Conservation (phyloP, 2,888 invertebrate genomes). For the Mythimna loreyi region DNA sequence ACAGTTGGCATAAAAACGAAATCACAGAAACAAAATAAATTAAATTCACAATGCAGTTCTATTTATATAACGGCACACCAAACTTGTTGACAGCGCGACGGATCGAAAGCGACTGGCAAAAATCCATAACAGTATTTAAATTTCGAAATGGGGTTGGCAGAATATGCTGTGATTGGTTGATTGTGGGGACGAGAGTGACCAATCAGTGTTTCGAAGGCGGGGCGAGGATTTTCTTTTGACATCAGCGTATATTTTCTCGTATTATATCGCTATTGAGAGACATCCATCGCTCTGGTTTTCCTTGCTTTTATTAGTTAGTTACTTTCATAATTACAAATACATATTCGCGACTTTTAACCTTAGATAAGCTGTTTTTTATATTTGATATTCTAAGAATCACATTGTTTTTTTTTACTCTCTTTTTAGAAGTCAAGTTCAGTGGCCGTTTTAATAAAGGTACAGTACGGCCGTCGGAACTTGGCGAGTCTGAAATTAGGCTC, state of each 20-base stretch:
- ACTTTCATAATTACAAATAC: too few relatives aligned
- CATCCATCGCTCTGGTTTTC: not conserved
- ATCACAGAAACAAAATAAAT: conserved; percentile 37
- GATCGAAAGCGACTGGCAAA: conserved; percentile 73
- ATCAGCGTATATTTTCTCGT: not conserved
- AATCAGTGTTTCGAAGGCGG: conserved; percentile 70
- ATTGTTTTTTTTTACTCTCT: too few relatives aligned
- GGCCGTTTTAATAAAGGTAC: too few relatives aligned
- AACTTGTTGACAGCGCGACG: conserved; percentile 58
- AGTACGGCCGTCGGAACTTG: too few relatives aligned
- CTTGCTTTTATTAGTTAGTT: not conserved
- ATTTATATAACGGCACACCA: conserved; percentile 33
- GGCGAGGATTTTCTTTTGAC: conserved; percentile 43
- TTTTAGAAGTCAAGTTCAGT: too few relatives aligned
- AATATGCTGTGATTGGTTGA: conserved; percentile 75
- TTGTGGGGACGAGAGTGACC: conserved; percentile 62
- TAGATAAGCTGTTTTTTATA: too few relatives aligned
- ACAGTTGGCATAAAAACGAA: conserved; percentile 85
- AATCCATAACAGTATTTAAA: conserved; percentile 74
- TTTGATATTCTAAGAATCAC: too few relatives aligned
- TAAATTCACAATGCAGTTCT: conserved; percentile 26
- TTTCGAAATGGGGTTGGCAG: conserved; percentile 78
- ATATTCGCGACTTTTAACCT: too few relatives aligned
- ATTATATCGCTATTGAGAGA: conserved; percentile 5
- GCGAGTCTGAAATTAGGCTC: too few relatives aligned